Evolutionary conservation across 1,140 invertebrate genomes (phyloP), one percentile per base, ranked within the genome.

Genomic region (Apis laboriosa): DNA sequence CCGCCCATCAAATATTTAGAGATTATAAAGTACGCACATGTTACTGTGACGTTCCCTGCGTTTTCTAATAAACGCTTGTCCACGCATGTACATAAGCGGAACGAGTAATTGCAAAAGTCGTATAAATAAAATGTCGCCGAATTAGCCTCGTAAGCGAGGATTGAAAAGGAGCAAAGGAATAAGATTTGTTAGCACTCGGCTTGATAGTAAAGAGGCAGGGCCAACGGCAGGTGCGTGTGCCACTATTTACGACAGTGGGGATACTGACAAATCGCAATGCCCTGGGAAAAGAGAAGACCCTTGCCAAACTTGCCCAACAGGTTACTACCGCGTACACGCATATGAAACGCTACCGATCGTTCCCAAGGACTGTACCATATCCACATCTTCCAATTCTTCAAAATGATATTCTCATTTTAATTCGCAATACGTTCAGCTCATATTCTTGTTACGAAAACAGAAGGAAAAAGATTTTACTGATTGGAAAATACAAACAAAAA

Each of bases 1-100:
- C 68, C 76, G 80, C 72, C 83, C 81, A 89, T 91, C 90, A 91
- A 91, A 91, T 91, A 91, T 91, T 91, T 91, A 91, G 83, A 90
- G 90, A 91, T 91, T 90, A 90, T 87, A 82, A 90, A 88, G 84
- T 86, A 87, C 60, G 81, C 86, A 77, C 73, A 66, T 76, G 70
- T 34, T 68, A 43, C 66, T 60, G 34, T 53, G 24, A 83, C 77
- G 58, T 87, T 73, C 80, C 34, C 53, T 61, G 60, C 73, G 58
- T 76, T 63, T 83, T 67, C 58, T 53, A 21, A 51, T 49, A 49
- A 56, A 77, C 68, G 60, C 11, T 28, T 73, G 9, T 21, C 15
- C 60, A 61, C 43, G n/a, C 24, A 51, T 49, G 53, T 70, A 58
- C 9, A 12, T 28, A 17, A 43, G 51, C n/a, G 51, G 28, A 55